These are phyloP conservation scores for Theristicus caerulescens DNA, from an alignment of 2,113 vertebrate genomes.

Conservation along the genomic window DNA sequence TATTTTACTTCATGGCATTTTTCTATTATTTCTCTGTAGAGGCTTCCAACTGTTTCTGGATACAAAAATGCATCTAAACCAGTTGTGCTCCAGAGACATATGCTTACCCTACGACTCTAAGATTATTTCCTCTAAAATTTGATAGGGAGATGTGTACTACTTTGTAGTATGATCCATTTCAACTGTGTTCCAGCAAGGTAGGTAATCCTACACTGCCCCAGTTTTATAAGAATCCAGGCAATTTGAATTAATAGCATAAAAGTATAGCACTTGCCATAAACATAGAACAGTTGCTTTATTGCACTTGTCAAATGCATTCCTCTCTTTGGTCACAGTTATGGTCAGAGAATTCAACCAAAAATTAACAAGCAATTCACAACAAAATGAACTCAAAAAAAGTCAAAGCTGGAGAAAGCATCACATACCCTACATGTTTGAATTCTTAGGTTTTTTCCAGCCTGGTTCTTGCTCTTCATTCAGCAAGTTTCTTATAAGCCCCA, in stretches of 20 bases:
- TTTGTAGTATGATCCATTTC: slow-evolving; percentile 68
- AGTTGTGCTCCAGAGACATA: not conserved
- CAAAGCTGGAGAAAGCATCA: slow-evolving; percentile 18
- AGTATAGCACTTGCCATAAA: slow-evolving; percentile 74
- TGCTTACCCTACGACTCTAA: not conserved
- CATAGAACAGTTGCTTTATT: slow-evolving; percentile 74
- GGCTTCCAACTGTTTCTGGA: not conserved
- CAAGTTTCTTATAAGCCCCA: not conserved
- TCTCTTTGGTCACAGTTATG: slow-evolving; percentile 81
- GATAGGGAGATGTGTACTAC: slow-evolving; percentile 27
- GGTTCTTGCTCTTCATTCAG: not conserved
- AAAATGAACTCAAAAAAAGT: slow-evolving; percentile 46
- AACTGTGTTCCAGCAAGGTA: slow-evolving; percentile 66
- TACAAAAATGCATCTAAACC: not conserved
- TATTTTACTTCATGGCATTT: not conserved
- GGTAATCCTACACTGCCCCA: slow-evolving; percentile 74
- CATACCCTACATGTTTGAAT: not conserved
- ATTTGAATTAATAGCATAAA: slow-evolving; percentile 75
- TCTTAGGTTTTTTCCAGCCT: not conserved
- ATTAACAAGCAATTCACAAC: slow-evolving; percentile 61
- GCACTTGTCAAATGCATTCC: slow-evolving; percentile 77
- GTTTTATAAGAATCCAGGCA: slow-evolving; percentile 70
- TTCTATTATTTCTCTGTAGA: not conserved
- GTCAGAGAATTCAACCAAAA: slow-evolving; percentile 63
- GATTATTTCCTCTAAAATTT: slow-evolving; percentile 41